A percentile compares a stretch with the other conserved stretches of the same genome.
phyloP scores from a whole-genome alignment of 2,888 invertebrate species.

The Agrochola circellaris region DNA sequence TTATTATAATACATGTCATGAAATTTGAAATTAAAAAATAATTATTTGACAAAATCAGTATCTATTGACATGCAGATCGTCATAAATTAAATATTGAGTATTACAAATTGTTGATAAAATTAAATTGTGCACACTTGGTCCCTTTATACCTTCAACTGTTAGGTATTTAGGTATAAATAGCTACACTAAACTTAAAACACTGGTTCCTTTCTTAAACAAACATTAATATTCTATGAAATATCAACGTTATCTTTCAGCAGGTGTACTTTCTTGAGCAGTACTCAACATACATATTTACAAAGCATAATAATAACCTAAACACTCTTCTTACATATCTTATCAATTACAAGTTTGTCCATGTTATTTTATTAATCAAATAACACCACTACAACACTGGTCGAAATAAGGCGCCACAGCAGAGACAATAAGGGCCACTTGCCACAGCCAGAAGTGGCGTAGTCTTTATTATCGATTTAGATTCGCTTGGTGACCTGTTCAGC shows the following conservation, averaged over 20 bases:
- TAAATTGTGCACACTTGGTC: constrained; percentile 61
- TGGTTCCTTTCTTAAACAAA: constrained; percentile 30
- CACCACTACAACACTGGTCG: constrained; percentile 22
- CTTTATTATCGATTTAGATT: not conserved
- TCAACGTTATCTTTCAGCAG: constrained; percentile 19
- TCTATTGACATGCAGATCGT: constrained; percentile 54
- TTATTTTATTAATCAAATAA: constrained; percentile 23
- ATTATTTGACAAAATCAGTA: constrained; percentile 56
- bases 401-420: constrained; percentile 19
- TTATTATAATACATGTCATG: constrained; percentile 63
- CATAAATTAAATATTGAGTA: constrained; percentile 63
- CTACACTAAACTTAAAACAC: constrained; percentile 50
- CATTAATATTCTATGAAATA: constrained; percentile 24
- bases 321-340: constrained; percentile 49
- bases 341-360: constrained; percentile 28
- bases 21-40: constrained; percentile 58
- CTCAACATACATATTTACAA: constrained; percentile 60
- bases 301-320: constrained; percentile 45
- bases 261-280: constrained; percentile 42
- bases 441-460: constrained; percentile 24
- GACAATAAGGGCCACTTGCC: constrained; percentile 14
- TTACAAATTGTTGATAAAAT: constrained; percentile 61
- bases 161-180: constrained; percentile 34
- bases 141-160: constrained; percentile 29
- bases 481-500: not conserved